phyloP scores from a whole-genome alignment of 2,797 vertebrate species.

The Cryptoblepharus egeriae region DNA sequence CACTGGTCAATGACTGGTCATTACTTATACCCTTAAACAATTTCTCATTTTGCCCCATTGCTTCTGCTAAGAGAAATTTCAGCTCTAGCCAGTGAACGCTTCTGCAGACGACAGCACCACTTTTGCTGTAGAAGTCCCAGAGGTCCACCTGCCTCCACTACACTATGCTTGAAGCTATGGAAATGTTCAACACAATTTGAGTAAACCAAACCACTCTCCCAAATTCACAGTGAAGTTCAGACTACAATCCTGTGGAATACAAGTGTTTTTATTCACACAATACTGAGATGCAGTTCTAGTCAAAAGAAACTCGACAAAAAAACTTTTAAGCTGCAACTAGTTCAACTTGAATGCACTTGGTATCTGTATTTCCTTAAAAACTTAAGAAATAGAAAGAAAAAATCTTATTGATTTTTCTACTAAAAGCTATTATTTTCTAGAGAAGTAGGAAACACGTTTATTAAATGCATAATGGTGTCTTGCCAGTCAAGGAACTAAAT shows the following conservation, averaged over 20 bases:
- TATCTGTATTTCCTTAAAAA: neutral
- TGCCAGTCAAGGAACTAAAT: neutral
- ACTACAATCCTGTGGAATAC: neutral
- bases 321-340: neutral
- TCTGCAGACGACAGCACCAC: too few relatives aligned
- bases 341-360: conserved; percentile 10
- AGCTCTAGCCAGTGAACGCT: too few relatives aligned
- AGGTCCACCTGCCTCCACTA: too few relatives aligned
- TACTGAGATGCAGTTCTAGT: neutral
- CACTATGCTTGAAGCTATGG: too few relatives aligned
- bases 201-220: neutral
- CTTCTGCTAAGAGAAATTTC: too few relatives aligned
- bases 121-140: too few relatives aligned
- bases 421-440: conserved; percentile 15
- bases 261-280: neutral
- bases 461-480: neutral
- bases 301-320: neutral
- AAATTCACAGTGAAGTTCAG: neutral
- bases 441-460: conserved; percentile 31
- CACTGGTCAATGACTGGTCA: too few relatives aligned
- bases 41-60: too few relatives aligned
- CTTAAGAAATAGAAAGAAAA: conserved; percentile 20
- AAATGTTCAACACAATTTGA: too few relatives aligned
- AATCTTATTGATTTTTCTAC: conserved; percentile 7
- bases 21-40: too few relatives aligned